phyloP scores from a whole-genome alignment of 2,888 invertebrate species.

The Rhamnusium bicolor region DNA sequence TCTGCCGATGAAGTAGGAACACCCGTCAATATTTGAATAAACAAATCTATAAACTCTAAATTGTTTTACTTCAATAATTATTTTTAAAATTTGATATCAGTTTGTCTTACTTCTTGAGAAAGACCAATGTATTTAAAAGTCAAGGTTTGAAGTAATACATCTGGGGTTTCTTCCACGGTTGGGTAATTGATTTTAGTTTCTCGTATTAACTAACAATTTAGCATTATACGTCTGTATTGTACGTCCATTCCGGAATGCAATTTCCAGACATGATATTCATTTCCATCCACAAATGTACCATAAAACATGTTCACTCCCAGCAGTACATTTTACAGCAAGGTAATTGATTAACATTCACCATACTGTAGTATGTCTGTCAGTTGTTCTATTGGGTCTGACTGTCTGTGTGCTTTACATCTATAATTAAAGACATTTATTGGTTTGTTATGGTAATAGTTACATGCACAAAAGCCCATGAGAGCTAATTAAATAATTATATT shows the following conservation, averaged over 20 bases:
- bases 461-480: constrained; percentile 20
- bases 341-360: constrained; percentile 36
- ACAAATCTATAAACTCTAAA: no score
- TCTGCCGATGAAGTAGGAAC: no score
- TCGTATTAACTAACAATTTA: neutral
- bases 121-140: no score
- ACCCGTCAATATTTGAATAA: no score
- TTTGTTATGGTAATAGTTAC: constrained; percentile 42
- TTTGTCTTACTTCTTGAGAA: no score
- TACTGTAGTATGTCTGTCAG: constrained; percentile 32
- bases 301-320: constrained; percentile 28
- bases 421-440: constrained; percentile 44
- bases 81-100: no score
- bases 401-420: constrained; percentile 37
- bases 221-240: neutral
- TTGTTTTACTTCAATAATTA: no score
- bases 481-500: constrained; percentile 40
- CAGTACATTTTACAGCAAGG: constrained; percentile 30
- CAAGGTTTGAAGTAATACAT: no score
- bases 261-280: neutral
- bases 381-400: constrained; percentile 23
- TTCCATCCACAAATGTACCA: constrained; percentile 20
- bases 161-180: neutral
- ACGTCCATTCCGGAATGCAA: neutral
- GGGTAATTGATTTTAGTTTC: neutral